Base-by-base conservation (phyloP, 2,113 vertebrate genomes). In the Laticauda colubrina region DNA sequence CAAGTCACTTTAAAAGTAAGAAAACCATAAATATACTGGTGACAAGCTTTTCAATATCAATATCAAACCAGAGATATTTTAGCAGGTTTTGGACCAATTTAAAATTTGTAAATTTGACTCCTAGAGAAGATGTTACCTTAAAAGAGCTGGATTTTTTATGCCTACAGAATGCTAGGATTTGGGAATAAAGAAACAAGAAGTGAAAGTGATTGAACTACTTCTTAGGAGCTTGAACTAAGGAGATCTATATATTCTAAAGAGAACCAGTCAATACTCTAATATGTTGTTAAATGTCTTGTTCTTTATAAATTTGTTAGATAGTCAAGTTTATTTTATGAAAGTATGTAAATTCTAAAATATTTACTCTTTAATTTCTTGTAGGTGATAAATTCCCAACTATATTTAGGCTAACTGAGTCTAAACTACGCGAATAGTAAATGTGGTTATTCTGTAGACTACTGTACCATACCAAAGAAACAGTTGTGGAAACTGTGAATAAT, bases 371-470 rank as follows among this genome's bases (percentile, higher is more conserved):
- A 6, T 3, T 10, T 87, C 86, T 43, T 8, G 75, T 89, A 4
- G 54, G 39, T 90, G 45, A 85, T 69, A 93, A 93, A 43, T n/a
- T 75, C 39, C 55, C 12, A 75, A 10, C 81, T 61, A 59, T 85
- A 39, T 48, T 75, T 53, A 90, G 43, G 57, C 48, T 64, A 64
- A 54, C 8, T 56, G 93, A 29, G 54, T 3, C 29, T 43, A 91
- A 57, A 85, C 69, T 94, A 85, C 12, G 64, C 54, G 88, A 94
- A 94, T 39, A 86, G 87, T 54, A 29, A 45, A 94, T 89, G 6
- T 88, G 91, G 59, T 95, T 87, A 89, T 53, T n/a, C 43, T 89
- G 23, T 90, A 29, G 5, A 34, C 94, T 64, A 69, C 29, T n/a
- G 20, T 85, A 94, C 20, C 55, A 43, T 90, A 56, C 26, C 53